Evolutionary conservation across 2,797 vertebrate species (phyloP).

Genomic region (Brachyrhaphis roseni): DNA sequence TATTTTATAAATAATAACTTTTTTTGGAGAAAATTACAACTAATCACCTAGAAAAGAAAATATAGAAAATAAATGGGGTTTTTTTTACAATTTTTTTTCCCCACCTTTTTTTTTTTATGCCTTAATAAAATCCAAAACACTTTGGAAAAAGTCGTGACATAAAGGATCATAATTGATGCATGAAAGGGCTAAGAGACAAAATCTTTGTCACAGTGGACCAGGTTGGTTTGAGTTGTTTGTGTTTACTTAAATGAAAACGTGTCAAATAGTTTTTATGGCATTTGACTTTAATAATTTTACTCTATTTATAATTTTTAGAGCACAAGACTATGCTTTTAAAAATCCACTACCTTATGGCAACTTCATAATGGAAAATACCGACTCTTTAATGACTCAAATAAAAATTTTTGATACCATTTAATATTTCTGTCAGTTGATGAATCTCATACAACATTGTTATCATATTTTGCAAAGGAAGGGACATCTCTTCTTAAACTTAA

Average conservation of each 20-base stretch:
- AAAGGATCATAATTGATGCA: too few species aligned
- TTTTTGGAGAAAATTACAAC: too few species aligned
- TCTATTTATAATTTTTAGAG: background rate
- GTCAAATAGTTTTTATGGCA: background rate
- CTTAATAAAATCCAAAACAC: too few species aligned
- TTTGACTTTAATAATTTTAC: background rate
- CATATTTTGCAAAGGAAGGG: constrained; percentile 40
- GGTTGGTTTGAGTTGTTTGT: background rate
- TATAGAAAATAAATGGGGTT: too few species aligned
- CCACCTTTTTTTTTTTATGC: too few species aligned
- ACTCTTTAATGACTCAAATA: background rate
- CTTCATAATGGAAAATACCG: background rate
- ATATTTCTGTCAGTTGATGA: constrained; percentile 17
- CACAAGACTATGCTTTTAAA: background rate
- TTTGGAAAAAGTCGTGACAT: too few species aligned
- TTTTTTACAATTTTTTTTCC: too few species aligned
- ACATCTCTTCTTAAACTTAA: constrained; percentile 34
- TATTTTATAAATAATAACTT: too few species aligned
- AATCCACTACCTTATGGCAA: background rate
- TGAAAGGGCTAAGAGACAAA: too few species aligned
- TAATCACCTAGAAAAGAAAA: too few species aligned
- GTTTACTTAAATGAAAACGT: background rate
- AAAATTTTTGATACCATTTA: background rate
- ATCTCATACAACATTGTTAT: constrained; percentile 13
- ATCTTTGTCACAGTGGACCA: background rate